Evolutionary conservation across 2,888 invertebrate genomes (phyloP).

Genomic region (Tyria jacobaeae): DNA sequence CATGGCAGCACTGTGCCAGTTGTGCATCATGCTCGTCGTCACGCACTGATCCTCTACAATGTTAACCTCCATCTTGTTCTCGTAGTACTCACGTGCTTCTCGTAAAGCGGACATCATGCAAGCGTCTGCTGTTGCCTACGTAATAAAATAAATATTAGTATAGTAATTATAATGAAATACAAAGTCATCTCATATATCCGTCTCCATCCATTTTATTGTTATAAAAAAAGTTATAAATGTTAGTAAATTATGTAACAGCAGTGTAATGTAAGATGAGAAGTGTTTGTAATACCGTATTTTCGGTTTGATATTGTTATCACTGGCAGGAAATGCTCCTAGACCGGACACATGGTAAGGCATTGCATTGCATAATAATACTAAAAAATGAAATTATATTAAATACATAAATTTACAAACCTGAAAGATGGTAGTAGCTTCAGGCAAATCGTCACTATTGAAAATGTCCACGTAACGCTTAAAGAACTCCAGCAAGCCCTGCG

Average conservation of each 20-base stretch:
- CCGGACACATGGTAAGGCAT: not conserved
- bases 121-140: slow-evolving; percentile 49
- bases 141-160: not conserved
- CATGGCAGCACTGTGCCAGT: slow-evolving; percentile 28
- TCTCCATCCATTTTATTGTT: too few species aligned
- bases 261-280: too few species aligned
- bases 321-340: not conserved
- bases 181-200: not conserved
- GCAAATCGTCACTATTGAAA: slow-evolving; percentile 98
- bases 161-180: not conserved
- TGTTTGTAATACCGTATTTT: not conserved
- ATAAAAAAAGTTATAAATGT: too few species aligned
- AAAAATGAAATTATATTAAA: not conserved
- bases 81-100: slow-evolving; percentile 43
- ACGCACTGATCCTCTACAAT: slow-evolving; percentile 21
- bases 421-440: slow-evolving; percentile 99
- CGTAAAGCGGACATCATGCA: slow-evolving; percentile 37
- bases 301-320: not conserved
- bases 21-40: slow-evolving; percentile 22
- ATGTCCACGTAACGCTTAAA: slow-evolving; percentile 99
- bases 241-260: too few species aligned
- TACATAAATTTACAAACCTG: slow-evolving; percentile 85
- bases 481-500: slow-evolving; percentile 96
- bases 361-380: not conserved
- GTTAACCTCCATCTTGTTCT: slow-evolving; percentile 52